Percentiles rank a stretch among this genome's conserved stretches.
Evolutionary conservation across 1,140 invertebrate species (phyloP).

Genomic region (Tetramorium parvispinum): DNA sequence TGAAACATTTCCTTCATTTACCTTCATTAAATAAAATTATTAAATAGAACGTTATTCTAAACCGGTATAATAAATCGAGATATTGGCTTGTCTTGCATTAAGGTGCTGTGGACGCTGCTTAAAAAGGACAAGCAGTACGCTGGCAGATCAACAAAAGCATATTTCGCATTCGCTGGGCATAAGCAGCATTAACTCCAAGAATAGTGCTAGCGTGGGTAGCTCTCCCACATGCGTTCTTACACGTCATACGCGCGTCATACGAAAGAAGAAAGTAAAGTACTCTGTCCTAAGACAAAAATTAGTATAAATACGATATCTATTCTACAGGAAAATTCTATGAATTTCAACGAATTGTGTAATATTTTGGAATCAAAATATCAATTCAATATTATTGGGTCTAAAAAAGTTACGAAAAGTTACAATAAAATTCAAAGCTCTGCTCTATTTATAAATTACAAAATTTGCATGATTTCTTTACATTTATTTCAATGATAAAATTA

Average conservation of each 20-base stretch:
- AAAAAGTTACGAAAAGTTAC: not conserved
- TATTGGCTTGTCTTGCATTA: conserved; percentile 1
- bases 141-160: conserved; percentile 80
- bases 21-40: not conserved
- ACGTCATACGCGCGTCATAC: conserved; percentile 66
- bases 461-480: not conserved
- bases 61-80: not conserved
- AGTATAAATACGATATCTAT: not conserved
- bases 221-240: conserved; percentile 73
- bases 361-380: not conserved
- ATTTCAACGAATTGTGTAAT: not conserved
- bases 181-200: conserved; percentile 80
- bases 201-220: conserved; percentile 77
- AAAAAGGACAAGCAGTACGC: conserved; percentile 49
- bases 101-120: conserved; percentile 52
- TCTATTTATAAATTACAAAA: not conserved
- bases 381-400: not conserved
- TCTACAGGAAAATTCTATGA: not conserved
- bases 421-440: not conserved
- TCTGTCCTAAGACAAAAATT: conserved; percentile 21
- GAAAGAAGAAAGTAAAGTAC: conserved; percentile 14
- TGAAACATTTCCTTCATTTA: not conserved
- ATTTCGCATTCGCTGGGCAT: conserved; percentile 79
- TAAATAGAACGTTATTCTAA: not conserved
- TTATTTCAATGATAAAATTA: conserved; percentile 2